Percentiles rank a stretch among this genome's conserved stretches.
Conservation (phyloP, 2,113 vertebrate species). For the Ammodytes dubius region DNA sequence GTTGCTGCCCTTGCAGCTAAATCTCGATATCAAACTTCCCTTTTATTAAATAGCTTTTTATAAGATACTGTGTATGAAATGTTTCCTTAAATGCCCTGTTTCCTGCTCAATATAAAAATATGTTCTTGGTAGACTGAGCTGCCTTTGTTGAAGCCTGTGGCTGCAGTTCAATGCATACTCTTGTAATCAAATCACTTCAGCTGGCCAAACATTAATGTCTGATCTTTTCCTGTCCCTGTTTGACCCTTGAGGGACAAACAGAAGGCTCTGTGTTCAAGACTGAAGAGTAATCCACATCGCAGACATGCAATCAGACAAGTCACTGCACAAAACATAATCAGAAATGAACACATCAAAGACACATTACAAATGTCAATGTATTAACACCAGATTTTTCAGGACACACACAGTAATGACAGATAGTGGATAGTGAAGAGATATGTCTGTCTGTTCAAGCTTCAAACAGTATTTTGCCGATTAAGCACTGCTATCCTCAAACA, state of each 20-base stretch:
- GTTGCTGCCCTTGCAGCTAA: slow-evolving; percentile 36
- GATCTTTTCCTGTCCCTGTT: slow-evolving; percentile 12
- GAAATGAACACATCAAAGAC: too few species aligned
- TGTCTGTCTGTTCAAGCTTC: background rate
- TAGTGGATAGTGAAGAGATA: background rate
- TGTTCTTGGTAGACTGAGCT: background rate
- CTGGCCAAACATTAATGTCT: slow-evolving; percentile 29
- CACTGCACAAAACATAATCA: slow-evolving; percentile 13
- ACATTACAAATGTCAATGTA: too few species aligned
- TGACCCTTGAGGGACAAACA: slow-evolving; percentile 21
- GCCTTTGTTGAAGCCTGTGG: background rate
- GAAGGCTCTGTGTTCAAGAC: slow-evolving; percentile 9
- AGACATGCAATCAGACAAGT: slow-evolving; percentile 26
- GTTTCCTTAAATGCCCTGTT: background rate
- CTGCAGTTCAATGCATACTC: slow-evolving; percentile 14
- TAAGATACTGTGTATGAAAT: slow-evolving; percentile 1
- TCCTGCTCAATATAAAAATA: slow-evolving; percentile 13
- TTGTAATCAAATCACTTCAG: slow-evolving; percentile 32
- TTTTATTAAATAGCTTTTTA: slow-evolving; percentile 5
- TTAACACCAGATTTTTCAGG: too few species aligned
- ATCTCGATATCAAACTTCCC: background rate
- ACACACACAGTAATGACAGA: too few species aligned
- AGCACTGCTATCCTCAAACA: background rate
- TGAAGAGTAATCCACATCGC: slow-evolving; percentile 9
- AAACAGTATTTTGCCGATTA: background rate